Conservation (phyloP, 1,140 invertebrate genomes). For the Drosophila pallidifrons region DNA sequence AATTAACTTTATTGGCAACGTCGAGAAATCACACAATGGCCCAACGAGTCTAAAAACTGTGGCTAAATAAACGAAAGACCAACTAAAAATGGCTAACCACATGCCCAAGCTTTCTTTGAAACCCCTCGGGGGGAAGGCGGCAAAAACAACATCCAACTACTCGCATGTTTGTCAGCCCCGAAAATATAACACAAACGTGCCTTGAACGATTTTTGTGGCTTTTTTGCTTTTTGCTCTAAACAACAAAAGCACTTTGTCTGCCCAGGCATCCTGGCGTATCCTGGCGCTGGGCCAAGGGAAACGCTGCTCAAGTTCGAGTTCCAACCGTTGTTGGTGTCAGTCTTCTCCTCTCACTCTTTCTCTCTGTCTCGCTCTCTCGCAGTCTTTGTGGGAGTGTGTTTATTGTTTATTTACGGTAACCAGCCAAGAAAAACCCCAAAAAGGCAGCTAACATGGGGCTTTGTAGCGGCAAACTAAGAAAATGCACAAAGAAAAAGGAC, state of each 20-base stretch:
- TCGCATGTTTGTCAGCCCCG: conserved; percentile 18
- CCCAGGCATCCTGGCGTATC: conserved; percentile 16
- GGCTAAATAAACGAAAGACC: conserved; percentile 45
- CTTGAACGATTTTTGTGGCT: conserved; percentile 82
- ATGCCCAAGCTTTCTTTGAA: not conserved
- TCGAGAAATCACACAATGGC: conserved; percentile 51
- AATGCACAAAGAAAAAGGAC: conserved; percentile 61
- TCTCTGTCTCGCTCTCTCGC: not conserved
- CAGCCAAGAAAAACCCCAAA: conserved; percentile 83
- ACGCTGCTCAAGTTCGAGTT: conserved; percentile 38
- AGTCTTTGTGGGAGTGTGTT: conserved; percentile 52
- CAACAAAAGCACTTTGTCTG: conserved; percentile 79
- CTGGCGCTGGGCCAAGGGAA: conserved; percentile 30
- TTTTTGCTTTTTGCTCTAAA: conserved; percentile 81
- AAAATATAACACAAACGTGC: conserved; percentile 74
- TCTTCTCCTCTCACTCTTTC: not conserved
- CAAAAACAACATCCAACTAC: conserved; percentile 37
- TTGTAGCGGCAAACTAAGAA: conserved; percentile 79
- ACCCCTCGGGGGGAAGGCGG: not conserved
- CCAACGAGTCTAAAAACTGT: conserved; percentile 22
- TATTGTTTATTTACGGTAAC: conserved; percentile 82
- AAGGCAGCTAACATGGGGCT: conserved; percentile 79
- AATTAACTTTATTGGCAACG: conserved; percentile 63
- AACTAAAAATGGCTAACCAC: conserved; percentile 74
- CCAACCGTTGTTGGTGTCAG: conserved; percentile 28